Percentiles rank a stretch among this genome's conserved stretches.
Evolutionary conservation across 2,888 invertebrate genomes (phyloP).

Genomic region (Caenorhabditis japonica): DNA sequence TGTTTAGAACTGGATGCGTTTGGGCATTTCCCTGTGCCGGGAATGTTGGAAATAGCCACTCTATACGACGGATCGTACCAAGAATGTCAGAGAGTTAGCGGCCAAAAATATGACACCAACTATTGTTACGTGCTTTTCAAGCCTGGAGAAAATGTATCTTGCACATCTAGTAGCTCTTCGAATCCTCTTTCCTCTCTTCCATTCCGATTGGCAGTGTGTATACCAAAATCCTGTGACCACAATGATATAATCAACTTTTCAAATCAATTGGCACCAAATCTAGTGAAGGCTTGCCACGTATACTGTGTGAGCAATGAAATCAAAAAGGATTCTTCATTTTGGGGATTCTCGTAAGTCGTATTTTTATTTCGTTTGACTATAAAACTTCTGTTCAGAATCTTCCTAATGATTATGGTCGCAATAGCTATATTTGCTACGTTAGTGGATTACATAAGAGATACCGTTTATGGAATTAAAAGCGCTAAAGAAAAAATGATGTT

Average conservation of each 20-base stretch:
- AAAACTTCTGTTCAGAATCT: constrained; percentile 11
- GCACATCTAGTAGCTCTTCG: neutral
- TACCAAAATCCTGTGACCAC: constrained; percentile 38
- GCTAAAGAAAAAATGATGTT: constrained; percentile 9
- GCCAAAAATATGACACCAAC: constrained; percentile 46
- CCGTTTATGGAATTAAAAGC: constrained; percentile 15
- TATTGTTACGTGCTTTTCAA: constrained; percentile 43
- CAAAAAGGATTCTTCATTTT: constrained; percentile 39
- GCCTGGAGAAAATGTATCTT: constrained; percentile 16
- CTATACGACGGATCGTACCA: constrained; percentile 43
- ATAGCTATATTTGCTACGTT: constrained; percentile 23
- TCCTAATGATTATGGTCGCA: constrained; percentile 25
- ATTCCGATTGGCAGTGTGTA: constrained; percentile 32
- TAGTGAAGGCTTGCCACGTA: constrained; percentile 26
- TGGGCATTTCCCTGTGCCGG: constrained; percentile 38
- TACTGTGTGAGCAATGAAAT: constrained; percentile 35
- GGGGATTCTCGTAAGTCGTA: constrained; percentile 37
- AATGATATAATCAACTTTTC: constrained; percentile 39
- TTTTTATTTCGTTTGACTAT: too few relatives aligned
- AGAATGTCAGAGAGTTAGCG: constrained; percentile 43
- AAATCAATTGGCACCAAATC: constrained; percentile 26
- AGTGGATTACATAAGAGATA: constrained; percentile 35
- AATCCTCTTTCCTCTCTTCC: constrained; percentile 11
- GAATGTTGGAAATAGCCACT: constrained; percentile 35
- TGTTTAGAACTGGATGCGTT: constrained; percentile 57